Evolutionary conservation across 2,113 vertebrate species (phyloP).

Genomic region (Phainopepla nitens): DNA sequence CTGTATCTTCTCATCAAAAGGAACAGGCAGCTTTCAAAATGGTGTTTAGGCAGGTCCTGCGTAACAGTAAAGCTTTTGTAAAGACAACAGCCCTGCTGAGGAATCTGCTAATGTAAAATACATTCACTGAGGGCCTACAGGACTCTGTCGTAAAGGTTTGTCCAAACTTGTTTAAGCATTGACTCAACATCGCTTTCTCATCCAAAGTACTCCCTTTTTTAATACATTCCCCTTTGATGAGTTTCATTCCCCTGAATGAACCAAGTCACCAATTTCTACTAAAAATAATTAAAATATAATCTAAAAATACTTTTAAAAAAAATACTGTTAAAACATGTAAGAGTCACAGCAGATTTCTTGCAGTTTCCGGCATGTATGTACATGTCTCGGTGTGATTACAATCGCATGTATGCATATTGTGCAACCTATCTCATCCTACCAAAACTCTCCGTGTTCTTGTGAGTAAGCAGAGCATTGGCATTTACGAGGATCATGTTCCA

Average conservation of each 20-base stretch:
- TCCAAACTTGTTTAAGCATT: slow-evolving; percentile 40
- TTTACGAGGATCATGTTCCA: slow-evolving; percentile 3
- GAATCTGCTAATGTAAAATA: slow-evolving; percentile 12
- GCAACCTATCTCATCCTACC: slow-evolving; percentile 10
- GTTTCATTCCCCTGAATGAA: not conserved
- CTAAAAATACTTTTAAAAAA: not conserved
- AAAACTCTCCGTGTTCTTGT: not conserved
- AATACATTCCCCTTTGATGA: not conserved
- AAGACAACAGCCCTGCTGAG: slow-evolving; percentile 7
- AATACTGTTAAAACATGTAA: not conserved
- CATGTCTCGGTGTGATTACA: slow-evolving; percentile 24
- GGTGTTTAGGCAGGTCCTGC: slow-evolving; percentile 36
- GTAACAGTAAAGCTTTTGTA: slow-evolving; percentile 38
- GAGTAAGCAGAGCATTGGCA: slow-evolving; percentile 32
- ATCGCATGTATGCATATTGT: slow-evolving; percentile 24
- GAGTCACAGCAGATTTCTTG: not conserved
- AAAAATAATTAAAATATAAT: not conserved
- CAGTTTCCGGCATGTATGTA: slow-evolving; percentile 32
- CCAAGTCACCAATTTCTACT: not conserved
- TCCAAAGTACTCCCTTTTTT: not conserved
- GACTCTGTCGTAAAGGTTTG: not conserved
- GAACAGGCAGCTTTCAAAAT: slow-evolving; percentile 48
- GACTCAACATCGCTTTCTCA: not conserved
- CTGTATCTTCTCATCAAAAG: slow-evolving; percentile 44
- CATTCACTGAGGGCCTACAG: not conserved